These are phyloP conservation scores for Meandrusa payeni DNA, from an alignment of 2,888 invertebrate species.

Conservation along the genomic window DNA sequence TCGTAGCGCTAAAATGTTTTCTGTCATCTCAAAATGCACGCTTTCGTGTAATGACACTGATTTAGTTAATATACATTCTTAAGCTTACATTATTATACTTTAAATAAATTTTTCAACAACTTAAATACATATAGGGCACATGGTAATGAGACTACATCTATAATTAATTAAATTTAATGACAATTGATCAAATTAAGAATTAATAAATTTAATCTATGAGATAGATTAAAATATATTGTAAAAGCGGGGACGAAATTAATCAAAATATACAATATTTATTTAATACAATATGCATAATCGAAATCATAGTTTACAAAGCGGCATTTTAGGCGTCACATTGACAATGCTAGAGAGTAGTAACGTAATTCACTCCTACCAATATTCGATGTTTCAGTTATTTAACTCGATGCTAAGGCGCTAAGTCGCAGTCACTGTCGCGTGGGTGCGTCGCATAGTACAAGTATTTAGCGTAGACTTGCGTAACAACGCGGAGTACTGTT, in stretches of 20 bases:
- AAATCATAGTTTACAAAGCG: background rate
- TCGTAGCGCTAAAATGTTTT: constrained; percentile 38
- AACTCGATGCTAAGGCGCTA: background rate
- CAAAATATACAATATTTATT: no score
- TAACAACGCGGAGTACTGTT: constrained; percentile 3
- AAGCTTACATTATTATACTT: no score
- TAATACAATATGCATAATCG: no score
- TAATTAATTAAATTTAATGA: no score
- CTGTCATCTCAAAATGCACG: constrained; percentile 15
- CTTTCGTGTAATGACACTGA: background rate
- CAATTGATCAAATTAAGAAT: no score
- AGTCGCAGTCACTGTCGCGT: background rate
- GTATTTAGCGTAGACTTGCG: constrained; percentile 10
- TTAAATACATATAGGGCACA: no score
- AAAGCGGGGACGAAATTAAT: no score
- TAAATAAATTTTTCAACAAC: no score
- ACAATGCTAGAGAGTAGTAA: constrained; percentile 19
- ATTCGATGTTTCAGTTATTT: constrained; percentile 13
- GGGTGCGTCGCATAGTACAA: constrained; percentile 3
- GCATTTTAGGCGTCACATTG: constrained; percentile 22
- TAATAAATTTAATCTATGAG: no score
- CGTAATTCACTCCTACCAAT: constrained; percentile 18
- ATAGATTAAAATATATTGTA: no score
- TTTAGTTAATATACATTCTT: no score
- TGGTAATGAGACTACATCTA: no score